Evolutionary conservation across 2,888 invertebrate genomes (phyloP), one percentile per base, ranked within the genome.

Genomic region (Macroteleia sp.): DNA sequence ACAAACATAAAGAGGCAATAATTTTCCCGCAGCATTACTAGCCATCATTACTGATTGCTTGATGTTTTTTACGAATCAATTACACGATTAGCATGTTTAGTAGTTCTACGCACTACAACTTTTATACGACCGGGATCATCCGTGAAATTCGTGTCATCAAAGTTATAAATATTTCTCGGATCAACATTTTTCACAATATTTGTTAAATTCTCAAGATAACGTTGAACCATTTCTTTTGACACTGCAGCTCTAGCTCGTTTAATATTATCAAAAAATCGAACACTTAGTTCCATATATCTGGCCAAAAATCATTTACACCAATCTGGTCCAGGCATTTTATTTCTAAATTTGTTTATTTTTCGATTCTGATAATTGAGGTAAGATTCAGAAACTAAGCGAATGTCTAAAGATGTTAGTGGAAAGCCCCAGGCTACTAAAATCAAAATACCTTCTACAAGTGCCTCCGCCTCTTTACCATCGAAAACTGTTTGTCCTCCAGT

Each of bases 1-100:
- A 25, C 80, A 84, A 50, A 83, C 82, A 78, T 83, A 88, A 32
- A 82, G 86, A 12, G 88, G 87, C 8, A 89, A 79, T 10, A 88
- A 62, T 41, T 79, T 69, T 8, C 90, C 88, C 32, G 54, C 66
- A 19, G 88, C 88, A 59, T 80, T 81, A 20, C 83, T 86, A 41
- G 85, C 80, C 62, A 89, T 81, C 88, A 89, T 90, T n/a, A 90
- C 64, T 8, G 85, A 70, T n/a, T n/a, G n/a, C n/a, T n/a, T 14
- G 71, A 73, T 36, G 77, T 70, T 71, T 82, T 82, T 0, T 80
- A 66, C 28, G 79, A 77, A 67, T 86, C 81, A 16, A 77, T 82
- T 28, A 86, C 42, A 6, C 77, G 57, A 74, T 81, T 80, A 0
- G 81, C 79, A 71, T 80, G 75, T 42, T 81, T 81, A 3, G 62